Conservation (phyloP, 2,888 invertebrate species). For the Acronicta aceris region DNA sequence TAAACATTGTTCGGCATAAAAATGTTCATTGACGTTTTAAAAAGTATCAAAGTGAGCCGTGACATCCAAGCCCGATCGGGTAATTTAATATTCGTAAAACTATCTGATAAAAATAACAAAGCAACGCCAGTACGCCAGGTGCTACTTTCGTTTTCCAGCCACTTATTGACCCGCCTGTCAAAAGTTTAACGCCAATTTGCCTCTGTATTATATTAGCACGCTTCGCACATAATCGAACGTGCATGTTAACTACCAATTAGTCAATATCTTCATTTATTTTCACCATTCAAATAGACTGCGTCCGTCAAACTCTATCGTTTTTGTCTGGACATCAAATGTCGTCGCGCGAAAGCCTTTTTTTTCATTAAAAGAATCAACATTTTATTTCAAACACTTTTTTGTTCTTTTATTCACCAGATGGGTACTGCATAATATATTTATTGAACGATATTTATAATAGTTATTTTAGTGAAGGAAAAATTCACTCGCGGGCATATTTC, state of each 20-base stretch:
- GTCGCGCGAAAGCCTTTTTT: conserved; percentile 43
- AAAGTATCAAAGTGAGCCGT: conserved; percentile 49
- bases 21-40: conserved; percentile 38
- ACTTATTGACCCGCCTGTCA: conserved; percentile 63
- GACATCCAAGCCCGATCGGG: conserved; percentile 39
- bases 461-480: too few relatives aligned
- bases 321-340: conserved; percentile 58
- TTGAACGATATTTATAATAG: too few relatives aligned
- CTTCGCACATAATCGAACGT: conserved; percentile 56
- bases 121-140: conserved; percentile 41
- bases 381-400: conserved; percentile 28
- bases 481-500: too few relatives aligned
- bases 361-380: too few relatives aligned
- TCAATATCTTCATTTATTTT: conserved; percentile 64
- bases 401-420: conserved; percentile 27
- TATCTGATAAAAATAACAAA: conserved; percentile 54
- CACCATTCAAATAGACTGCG: conserved; percentile 45
- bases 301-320: conserved; percentile 61
- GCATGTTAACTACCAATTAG: conserved; percentile 69
- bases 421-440: conserved; percentile 8
- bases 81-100: conserved; percentile 57
- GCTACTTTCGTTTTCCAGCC: conserved; percentile 63
- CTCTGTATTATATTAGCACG: conserved; percentile 62
- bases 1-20: conserved; percentile 24
- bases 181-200: conserved; percentile 65